Evolutionary conservation across 2,113 vertebrate genomes (phyloP).

Genomic region (Cyphomyrus discorhynchus): DNA sequence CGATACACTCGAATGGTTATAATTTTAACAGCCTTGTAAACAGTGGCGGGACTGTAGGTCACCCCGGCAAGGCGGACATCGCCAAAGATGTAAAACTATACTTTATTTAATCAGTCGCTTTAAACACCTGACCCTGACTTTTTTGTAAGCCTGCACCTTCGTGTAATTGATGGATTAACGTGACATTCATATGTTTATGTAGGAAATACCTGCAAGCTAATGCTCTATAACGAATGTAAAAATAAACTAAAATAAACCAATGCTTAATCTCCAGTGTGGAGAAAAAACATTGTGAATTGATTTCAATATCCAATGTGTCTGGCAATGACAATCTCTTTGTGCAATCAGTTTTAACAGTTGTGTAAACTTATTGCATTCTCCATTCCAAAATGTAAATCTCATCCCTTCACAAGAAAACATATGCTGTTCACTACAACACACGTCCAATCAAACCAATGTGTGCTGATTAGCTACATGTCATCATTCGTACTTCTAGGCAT

Average conservation of each 20-base stretch:
- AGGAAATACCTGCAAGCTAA: conserved; percentile 14
- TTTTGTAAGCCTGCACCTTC: conserved; percentile 8
- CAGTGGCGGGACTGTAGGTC: background rate
- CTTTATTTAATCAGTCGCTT: conserved; percentile 23
- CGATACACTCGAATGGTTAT: background rate
- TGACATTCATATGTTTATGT: background rate
- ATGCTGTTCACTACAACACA: conserved; percentile 2
- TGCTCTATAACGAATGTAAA: conserved; percentile 3
- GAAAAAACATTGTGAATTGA: conserved; percentile 8
- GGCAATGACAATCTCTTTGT: background rate
- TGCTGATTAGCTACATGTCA: background rate
- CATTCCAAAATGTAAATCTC: background rate
- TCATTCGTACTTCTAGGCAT: background rate
- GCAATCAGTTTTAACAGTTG: background rate
- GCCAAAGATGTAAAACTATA: conserved; percentile 21
- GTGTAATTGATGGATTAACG: conserved; percentile 13
- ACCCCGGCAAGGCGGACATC: background rate
- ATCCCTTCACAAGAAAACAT: background rate
- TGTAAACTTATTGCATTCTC: conserved; percentile 1
- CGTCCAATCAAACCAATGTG: conserved; percentile 26
- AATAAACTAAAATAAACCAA: conserved; percentile 5
- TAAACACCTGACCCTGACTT: conserved; percentile 13
- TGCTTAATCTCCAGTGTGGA: background rate
- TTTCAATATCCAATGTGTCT: conserved; percentile 6
- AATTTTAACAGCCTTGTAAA: conserved; percentile 13